Percentiles rank a stretch among this genome's conserved stretches.
Conservation (phyloP, 1,140 invertebrate genomes). For the Diorhabda elongata region DNA sequence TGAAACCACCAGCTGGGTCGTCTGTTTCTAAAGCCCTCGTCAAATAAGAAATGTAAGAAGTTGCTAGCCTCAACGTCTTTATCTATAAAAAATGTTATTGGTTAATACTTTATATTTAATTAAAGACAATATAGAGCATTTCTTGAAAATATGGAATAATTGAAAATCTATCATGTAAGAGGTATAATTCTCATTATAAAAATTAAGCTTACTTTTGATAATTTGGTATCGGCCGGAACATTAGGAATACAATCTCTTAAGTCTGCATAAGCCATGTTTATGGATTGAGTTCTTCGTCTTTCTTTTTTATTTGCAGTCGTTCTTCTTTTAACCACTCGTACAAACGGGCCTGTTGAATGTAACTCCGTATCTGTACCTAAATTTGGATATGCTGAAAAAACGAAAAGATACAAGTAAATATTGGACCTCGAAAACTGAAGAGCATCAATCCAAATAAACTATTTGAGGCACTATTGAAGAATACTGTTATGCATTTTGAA, state of each 20-base stretch:
- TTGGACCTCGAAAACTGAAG: too few species aligned
- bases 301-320: conserved; percentile 93
- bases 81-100: conserved; percentile 54
- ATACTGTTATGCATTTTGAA: too few species aligned
- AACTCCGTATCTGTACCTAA: conserved; percentile 27
- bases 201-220: conserved; percentile 65
- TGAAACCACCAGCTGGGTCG: conserved; percentile 67
- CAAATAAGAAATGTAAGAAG: conserved; percentile 88
- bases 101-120: too few species aligned
- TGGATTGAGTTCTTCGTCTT: conserved; percentile 83
- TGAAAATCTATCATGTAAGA: too few species aligned
- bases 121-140: too few species aligned
- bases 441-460: too few species aligned
- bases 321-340: conserved; percentile 64
- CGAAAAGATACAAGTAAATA: background rate
- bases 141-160: too few species aligned
- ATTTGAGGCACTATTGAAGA: too few species aligned
- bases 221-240: conserved; percentile 90
- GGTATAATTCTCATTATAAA: background rate
- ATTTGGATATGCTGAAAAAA: conserved; percentile 28
- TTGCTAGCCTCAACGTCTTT: conserved; percentile 84
- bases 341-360: conserved; percentile 44
- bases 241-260: conserved; percentile 92
- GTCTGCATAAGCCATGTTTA: conserved; percentile 92
- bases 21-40: conserved; percentile 75